Conservation (phyloP, 2,113 vertebrate species). For the Eleginops maclovinus region DNA sequence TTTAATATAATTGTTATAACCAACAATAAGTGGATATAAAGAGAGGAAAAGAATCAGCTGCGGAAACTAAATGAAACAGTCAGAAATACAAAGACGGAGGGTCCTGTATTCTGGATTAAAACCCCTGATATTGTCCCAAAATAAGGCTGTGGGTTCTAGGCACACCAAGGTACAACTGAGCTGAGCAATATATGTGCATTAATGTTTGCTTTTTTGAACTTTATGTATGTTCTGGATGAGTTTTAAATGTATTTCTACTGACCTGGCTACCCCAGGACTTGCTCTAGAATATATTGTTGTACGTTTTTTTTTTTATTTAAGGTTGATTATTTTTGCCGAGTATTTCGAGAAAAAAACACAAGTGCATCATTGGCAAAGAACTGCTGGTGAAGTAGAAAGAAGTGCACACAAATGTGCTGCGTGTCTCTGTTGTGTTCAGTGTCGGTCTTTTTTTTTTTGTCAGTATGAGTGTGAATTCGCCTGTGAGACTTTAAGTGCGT, state of each 20-base stretch:
- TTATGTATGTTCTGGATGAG: slow-evolving; percentile 48
- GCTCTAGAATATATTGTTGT: slow-evolving; percentile 37
- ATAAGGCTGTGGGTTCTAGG: slow-evolving; percentile 86
- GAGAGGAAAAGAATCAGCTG: slow-evolving; percentile 29
- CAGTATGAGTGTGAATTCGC: slow-evolving; percentile 14
- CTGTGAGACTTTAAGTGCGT: slow-evolving; percentile 21
- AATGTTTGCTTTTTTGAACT: slow-evolving; percentile 28
- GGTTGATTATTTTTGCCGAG: slow-evolving; percentile 55
- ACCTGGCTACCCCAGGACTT: slow-evolving; percentile 54
- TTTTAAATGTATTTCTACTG: slow-evolving; percentile 36
- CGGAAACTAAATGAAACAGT: slow-evolving; percentile 51
- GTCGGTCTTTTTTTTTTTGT: slow-evolving; percentile 30
- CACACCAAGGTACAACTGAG: slow-evolving; percentile 85
- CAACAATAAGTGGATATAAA: slow-evolving; percentile 47
- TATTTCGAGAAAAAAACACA: slow-evolving; percentile 69
- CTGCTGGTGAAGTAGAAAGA: slow-evolving; percentile 79
- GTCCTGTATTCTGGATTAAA: slow-evolving; percentile 66
- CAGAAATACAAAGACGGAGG: slow-evolving; percentile 32
- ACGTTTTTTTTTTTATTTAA: background rate
- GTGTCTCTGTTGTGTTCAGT: slow-evolving; percentile 28
- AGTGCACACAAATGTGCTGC: slow-evolving; percentile 61
- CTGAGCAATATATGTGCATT: slow-evolving; percentile 76
- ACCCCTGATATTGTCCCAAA: slow-evolving; percentile 83
- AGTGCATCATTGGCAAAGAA: slow-evolving; percentile 81
- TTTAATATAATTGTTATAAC: slow-evolving; percentile 1